Base-by-base conservation (phyloP, 2,797 vertebrate genomes). In the Dryobates pubescens region DNA sequence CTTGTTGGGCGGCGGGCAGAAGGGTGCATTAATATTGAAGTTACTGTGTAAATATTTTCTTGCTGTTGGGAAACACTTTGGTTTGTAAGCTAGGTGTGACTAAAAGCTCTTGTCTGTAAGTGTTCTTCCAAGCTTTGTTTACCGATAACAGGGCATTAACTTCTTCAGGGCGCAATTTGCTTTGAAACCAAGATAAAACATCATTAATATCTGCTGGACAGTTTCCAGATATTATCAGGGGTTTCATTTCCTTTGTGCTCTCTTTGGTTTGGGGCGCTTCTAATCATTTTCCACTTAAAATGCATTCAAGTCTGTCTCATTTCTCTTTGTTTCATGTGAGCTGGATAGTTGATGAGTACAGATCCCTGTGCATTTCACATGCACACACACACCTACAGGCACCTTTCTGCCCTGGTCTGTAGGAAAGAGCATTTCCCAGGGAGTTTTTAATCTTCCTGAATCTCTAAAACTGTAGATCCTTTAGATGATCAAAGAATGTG, bases 341-440 rank as follows among this genome's bases (percentile, higher is more conserved):
- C 19, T 67, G 27, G 22, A 43, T 82, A 73, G 76, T 85, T 70
- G 38, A 9, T 56, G 41, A 79, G 1, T 76, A 53, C 20, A 49
- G 14, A 24, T 36, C 19, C 10, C 17, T 18, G 14, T 34, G 24
- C 12, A 6, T 23, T 12, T 22, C 7, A 15, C 4, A 22, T 18
- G 6, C 14, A 27, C 1, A 23, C 3, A 13, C 1, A 5, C 1
- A 2, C 4, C 4, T 14, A 3, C 6, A 8, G 4, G 9, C 4
- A 26, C 19, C 47, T 34, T 6, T 81, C 80, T 93, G 11, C 24
- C 5, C 3, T 80, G 26, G 6, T 64, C 13, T 68, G 0, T 61
- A 14, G 54, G 41, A 77, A 89, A 80, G 36, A 57, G 3, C n/a
- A 24, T 77, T 89, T 91, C 18, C n/a, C 7, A 73, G 70, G 32